These are phyloP conservation scores for Anniella stebbinsi DNA, from an alignment of 2,797 vertebrate species.

Conservation along the genomic window DNA sequence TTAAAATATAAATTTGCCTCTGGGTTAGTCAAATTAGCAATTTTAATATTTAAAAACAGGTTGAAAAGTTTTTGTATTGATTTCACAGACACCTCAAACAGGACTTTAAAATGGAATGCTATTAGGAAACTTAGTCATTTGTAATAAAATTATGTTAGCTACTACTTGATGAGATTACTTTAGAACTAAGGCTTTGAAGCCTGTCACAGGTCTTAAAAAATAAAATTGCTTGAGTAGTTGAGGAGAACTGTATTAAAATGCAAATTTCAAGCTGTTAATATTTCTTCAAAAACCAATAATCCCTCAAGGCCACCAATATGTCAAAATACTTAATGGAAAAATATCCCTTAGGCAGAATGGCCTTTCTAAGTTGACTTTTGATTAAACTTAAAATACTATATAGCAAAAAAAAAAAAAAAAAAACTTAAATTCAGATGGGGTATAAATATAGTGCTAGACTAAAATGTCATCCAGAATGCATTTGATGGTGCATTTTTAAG, in stretches of 20 bases:
- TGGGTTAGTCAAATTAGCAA: conserved; percentile 71
- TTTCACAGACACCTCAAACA: conserved; percentile 78
- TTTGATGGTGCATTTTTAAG: conserved; percentile 62
- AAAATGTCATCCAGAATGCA: conserved; percentile 78
- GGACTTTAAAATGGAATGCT: conserved; percentile 77
- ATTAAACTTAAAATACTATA: conserved; percentile 95
- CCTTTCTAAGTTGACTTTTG: conserved; percentile 95
- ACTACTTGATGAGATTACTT: conserved; percentile 85
- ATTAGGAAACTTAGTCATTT: conserved; percentile 83
- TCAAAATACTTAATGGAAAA: conserved; percentile 99
- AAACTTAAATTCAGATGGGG: conserved; percentile 78
- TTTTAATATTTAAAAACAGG: conserved; percentile 68
- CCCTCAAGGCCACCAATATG: conserved; percentile 99
- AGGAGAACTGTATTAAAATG: conserved; percentile 99
- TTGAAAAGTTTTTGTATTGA: conserved; percentile 81
- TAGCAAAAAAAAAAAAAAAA: conserved; percentile 70
- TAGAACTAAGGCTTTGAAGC: conserved; percentile 89
- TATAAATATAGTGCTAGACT: conserved; percentile 79
- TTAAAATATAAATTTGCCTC: conserved; percentile 45
- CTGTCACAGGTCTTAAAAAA: conserved; percentile 93
- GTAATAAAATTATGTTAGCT: conserved; percentile 85
- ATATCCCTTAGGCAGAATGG: conserved; percentile 95
- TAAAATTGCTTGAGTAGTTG: conserved; percentile 97
- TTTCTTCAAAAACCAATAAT: conserved; percentile 99
- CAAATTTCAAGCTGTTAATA: conserved; percentile 99